These are phyloP conservation scores for Brachionus rubens DNA, from an alignment of 1,140 invertebrate genomes.

Conservation along the genomic window DNA sequence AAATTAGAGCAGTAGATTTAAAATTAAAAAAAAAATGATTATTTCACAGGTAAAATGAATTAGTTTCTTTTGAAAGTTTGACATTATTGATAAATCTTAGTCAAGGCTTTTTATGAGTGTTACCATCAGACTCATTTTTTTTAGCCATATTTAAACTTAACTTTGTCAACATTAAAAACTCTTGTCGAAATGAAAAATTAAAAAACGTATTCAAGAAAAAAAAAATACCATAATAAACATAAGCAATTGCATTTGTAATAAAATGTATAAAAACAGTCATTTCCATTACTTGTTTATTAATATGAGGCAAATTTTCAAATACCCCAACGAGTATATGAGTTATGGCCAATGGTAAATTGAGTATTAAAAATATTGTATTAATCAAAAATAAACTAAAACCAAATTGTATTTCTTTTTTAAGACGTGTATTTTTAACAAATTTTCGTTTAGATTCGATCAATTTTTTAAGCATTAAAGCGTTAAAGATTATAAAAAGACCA, in stretches of 20 bases:
- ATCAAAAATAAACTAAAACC: background rate
- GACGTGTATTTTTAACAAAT: background rate
- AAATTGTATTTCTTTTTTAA: constrained; percentile 16
- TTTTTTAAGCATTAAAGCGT: constrained; percentile 7
- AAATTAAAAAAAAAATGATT: too few species aligned
- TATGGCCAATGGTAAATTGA: constrained; percentile 4
- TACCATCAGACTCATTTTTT: background rate
- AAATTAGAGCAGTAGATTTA: too few species aligned
- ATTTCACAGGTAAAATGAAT: too few species aligned
- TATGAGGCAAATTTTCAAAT: background rate
- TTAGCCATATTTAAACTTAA: background rate
- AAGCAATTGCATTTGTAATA: constrained; percentile 18
- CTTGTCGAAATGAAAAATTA: constrained; percentile 8
- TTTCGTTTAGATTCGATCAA: background rate
- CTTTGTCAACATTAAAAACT: background rate
- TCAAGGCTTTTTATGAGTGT: too few species aligned
- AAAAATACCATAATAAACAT: background rate
- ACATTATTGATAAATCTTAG: too few species aligned
- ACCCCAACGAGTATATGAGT: background rate
- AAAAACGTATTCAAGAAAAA: constrained; percentile 15
- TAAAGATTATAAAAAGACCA: background rate
- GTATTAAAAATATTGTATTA: background rate
- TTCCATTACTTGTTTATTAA: background rate
- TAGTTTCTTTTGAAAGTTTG: too few species aligned
- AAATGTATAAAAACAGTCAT: background rate